A percentile compares a stretch with the other conserved stretches of the same genome.
Conservation (phyloP, 2,888 invertebrate genomes). For the Phrixothrix hirtus region DNA sequence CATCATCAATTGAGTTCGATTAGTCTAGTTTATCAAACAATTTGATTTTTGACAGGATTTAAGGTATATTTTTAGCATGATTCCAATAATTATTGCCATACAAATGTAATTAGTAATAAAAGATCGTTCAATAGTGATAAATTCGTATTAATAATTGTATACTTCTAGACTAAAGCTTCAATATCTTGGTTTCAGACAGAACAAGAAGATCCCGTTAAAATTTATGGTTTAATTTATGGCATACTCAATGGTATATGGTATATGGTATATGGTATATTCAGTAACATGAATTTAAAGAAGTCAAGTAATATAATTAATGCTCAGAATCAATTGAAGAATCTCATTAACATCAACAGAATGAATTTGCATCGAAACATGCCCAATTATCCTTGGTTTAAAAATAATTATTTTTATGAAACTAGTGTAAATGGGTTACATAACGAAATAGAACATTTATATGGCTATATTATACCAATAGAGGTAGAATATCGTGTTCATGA, state of each 20-base stretch:
- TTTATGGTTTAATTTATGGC: slow-evolving; percentile 95
- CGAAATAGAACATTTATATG: slow-evolving; percentile 96
- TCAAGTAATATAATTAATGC: slow-evolving; percentile 53
- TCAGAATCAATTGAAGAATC: slow-evolving; percentile 69
- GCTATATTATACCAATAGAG: slow-evolving; percentile 90
- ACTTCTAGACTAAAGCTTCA: slow-evolving; percentile 89
- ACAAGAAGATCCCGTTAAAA: slow-evolving; percentile 96
- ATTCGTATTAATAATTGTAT: slow-evolving; percentile 34
- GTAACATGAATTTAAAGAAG: slow-evolving; percentile 56
- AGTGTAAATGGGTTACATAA: slow-evolving; percentile 92
- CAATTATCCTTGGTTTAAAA: slow-evolving; percentile 88
- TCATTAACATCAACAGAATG: slow-evolving; percentile 88
- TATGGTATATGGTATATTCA: no score
- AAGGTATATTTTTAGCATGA: slow-evolving; percentile 44
- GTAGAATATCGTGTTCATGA: slow-evolving; percentile 89
- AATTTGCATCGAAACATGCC: slow-evolving; percentile 83
- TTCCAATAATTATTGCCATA: slow-evolving; percentile 31
- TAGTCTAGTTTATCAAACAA: slow-evolving; percentile 39
- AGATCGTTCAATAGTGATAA: slow-evolving; percentile 35
- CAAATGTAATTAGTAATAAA: slow-evolving; percentile 35
- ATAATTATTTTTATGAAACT: slow-evolving; percentile 75
- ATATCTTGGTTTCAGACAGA: slow-evolving; percentile 98
- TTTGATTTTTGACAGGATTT: slow-evolving; percentile 42
- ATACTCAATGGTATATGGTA: slow-evolving; percentile 78
- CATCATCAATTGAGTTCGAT: no score